phyloP scores from a whole-genome alignment of 2,113 vertebrate genomes.

The Pachypanchax playfairii region DNA sequence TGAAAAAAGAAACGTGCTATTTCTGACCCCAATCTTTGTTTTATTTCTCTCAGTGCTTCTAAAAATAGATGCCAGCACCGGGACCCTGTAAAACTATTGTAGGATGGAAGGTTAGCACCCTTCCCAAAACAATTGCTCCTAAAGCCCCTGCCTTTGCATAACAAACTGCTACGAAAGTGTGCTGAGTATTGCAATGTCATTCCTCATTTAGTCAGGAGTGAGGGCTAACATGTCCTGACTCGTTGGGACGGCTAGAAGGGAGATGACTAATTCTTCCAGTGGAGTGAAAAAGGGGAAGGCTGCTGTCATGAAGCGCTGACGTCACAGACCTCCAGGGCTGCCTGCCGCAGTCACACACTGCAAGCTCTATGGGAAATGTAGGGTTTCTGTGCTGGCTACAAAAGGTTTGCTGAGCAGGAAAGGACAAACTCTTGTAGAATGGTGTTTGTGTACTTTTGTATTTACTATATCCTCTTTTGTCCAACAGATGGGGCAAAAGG shows the following conservation, averaged over 20 bases:
- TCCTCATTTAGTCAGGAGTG: constrained; percentile 68
- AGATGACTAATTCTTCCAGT: constrained; percentile 70
- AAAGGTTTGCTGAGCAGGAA: constrained; percentile 23
- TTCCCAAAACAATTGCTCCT: constrained; percentile 45
- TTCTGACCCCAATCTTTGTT: not conserved
- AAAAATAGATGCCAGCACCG: not conserved
- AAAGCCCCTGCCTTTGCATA: constrained; percentile 45
- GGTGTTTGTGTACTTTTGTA: constrained; percentile 21
- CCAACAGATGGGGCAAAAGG: constrained; percentile 80
- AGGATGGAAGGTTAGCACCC: constrained; percentile 36
- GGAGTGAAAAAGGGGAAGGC: constrained; percentile 54
- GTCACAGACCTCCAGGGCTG: constrained; percentile 51
- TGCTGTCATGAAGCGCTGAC: constrained; percentile 43
- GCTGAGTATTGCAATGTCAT: constrained; percentile 71
- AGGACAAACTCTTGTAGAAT: constrained; percentile 30
- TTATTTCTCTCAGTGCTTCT: not conserved
- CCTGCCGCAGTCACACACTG: constrained; percentile 10
- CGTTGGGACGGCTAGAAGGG: constrained; percentile 62
- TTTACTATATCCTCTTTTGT: constrained; percentile 51
- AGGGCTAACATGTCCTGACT: constrained; percentile 70
- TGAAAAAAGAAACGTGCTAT: not conserved
- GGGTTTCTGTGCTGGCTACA: constrained; percentile 38
- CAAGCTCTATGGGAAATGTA: constrained; percentile 41
- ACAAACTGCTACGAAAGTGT: constrained; percentile 56
- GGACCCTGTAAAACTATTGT: constrained; percentile 20